Conservation (phyloP, 2,113 vertebrate species). For the Semnopithecus entellus region DNA sequence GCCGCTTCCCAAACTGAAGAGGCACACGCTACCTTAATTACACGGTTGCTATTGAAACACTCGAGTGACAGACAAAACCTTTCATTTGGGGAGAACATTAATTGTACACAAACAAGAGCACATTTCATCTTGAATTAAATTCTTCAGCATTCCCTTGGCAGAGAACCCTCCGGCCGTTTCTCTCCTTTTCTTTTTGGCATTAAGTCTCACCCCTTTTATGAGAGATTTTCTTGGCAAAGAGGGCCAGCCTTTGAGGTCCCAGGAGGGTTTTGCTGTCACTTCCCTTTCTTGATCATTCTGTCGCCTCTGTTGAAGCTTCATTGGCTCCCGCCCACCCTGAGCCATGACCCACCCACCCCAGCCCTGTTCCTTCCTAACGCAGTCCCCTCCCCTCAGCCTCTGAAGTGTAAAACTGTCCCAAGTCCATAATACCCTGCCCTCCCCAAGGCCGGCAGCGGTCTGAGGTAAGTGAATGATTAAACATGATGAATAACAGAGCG, state of each 20-base stretch:
- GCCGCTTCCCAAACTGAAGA: not conserved
- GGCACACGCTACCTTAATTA: not conserved
- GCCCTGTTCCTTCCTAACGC: not conserved
- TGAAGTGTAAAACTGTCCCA: constrained; percentile 76
- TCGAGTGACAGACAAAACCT: not conserved
- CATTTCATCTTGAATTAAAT: constrained; percentile 40
- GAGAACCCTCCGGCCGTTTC: not conserved
- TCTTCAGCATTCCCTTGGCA: constrained; percentile 13
- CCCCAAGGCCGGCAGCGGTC: not conserved
- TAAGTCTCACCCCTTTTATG: not conserved
- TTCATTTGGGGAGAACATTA: constrained; percentile 41
- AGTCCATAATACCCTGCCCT: constrained; percentile 72
- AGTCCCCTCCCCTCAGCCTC: constrained; percentile 66
- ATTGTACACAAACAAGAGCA: constrained; percentile 49
- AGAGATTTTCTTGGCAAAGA: constrained; percentile 49
- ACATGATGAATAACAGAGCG: constrained; percentile 82
- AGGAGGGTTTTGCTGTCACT: not conserved
- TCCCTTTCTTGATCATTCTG: not conserved
- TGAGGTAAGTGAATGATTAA: constrained; percentile 84
- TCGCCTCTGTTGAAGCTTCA: not conserved
- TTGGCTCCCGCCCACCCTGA: not conserved
- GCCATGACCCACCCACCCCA: constrained; percentile 61
- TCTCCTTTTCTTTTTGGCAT: not conserved
- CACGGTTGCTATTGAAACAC: not conserved
- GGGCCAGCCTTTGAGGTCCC: constrained; percentile 30